phyloP scores from a whole-genome alignment of 2,797 vertebrate species.

The Esox masquinongy region DNA sequence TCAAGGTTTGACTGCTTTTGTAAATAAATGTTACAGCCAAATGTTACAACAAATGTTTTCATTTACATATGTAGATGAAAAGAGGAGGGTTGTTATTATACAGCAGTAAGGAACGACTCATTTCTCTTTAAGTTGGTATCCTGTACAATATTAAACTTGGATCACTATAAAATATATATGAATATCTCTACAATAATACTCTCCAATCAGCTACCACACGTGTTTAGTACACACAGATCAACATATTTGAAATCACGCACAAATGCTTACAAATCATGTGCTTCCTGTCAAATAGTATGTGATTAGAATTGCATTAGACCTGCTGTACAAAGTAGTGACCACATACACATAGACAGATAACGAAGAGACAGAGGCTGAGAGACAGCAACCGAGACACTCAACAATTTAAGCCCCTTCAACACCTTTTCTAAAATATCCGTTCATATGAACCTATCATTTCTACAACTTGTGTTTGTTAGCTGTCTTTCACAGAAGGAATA shows the following conservation, averaged over 20 bases:
- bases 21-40: neutral
- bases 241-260: neutral
- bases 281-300: neutral
- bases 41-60: neutral
- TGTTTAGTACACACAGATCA: neutral
- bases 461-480: neutral
- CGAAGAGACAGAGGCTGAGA: neutral
- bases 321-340: neutral
- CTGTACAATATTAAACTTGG: neutral
- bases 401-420: neutral
- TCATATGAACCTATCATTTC: neutral
- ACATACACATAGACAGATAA: neutral
- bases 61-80: neutral
- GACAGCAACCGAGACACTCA: neutral
- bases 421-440: neutral
- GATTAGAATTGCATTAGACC: neutral
- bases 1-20: neutral
- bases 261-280: neutral
- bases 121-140: neutral
- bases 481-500: constrained; percentile 12
- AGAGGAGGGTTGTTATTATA: neutral
- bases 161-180: neutral
- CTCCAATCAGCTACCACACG: neutral
- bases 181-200: no score
- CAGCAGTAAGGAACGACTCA: neutral